Percentiles rank a stretch among this genome's conserved stretches.
Evolutionary conservation across 92 coral and sea anemone genomes (phyloP).

Genomic region (Palythoa grandis): DNA sequence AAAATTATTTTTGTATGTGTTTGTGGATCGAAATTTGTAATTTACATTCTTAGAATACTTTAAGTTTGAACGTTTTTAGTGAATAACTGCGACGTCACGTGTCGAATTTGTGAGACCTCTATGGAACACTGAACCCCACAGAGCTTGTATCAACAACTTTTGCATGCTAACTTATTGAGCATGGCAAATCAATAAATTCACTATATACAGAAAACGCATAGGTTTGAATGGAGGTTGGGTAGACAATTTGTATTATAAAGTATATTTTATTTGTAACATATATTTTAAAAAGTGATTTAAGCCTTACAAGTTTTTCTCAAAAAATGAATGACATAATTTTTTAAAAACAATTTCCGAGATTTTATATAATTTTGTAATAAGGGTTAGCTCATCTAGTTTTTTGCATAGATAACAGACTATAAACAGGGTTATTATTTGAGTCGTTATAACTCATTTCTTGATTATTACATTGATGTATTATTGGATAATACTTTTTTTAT

Average conservation of each 20-base stretch:
- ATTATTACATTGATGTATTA: background rate
- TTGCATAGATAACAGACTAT: background rate
- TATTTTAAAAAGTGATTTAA: too few relatives aligned
- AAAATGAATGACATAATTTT: too few relatives aligned
- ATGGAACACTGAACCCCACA: background rate
- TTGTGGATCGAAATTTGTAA: background rate
- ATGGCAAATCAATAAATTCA: background rate
- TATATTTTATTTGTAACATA: background rate
- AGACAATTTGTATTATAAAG: background rate
- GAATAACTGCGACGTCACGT: conserved; percentile 19
- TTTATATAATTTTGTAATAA: background rate
- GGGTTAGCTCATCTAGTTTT: too few relatives aligned
- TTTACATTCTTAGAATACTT: conserved; percentile 30
- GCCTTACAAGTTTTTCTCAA: too few relatives aligned
- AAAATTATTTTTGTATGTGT: conserved; percentile 18
- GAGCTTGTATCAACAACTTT: background rate
- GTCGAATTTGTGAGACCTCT: background rate
- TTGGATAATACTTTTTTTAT: background rate
- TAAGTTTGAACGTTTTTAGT: background rate
- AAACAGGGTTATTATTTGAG: background rate
- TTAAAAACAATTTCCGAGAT: too few relatives aligned
- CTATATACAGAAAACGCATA: background rate
- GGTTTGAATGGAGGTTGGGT: background rate
- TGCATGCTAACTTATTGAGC: conserved; percentile 8
- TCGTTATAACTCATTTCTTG: background rate